These are phyloP conservation scores for Embidobia sp. DNA, from an alignment of 2,888 invertebrate species.

Conservation along the genomic window DNA sequence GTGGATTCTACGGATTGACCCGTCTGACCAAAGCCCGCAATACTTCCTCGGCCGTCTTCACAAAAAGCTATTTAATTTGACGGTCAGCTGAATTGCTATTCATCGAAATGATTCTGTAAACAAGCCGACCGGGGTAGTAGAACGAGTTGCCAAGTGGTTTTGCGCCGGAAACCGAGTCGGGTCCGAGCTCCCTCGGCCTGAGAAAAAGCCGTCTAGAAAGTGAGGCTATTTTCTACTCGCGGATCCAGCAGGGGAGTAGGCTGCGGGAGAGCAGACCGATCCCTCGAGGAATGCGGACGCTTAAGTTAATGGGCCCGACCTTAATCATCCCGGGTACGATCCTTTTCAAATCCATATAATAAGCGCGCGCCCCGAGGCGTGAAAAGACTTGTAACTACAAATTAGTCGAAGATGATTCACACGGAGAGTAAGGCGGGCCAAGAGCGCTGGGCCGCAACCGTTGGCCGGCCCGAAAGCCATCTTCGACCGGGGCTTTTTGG, in stretches of 20 bases:
- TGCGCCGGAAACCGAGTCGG: conserved; percentile 4
- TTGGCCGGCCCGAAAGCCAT: conserved; percentile 55
- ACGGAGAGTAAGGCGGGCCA: conserved; percentile 71
- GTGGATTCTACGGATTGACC: not conserved
- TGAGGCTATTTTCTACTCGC: conserved; percentile 51
- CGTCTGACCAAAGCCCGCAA: conserved; percentile 17
- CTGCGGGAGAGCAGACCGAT: conserved; percentile 11
- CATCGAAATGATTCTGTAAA: conserved; percentile 73
- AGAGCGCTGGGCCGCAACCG: conserved; percentile 66
- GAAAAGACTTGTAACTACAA: conserved; percentile 79
- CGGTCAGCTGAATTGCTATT: conserved; percentile 67
- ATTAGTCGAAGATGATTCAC: conserved; percentile 78
- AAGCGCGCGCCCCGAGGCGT: conserved; percentile 72
- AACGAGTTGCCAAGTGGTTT: conserved; percentile 53
- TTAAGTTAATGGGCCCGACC: conserved; percentile 1
- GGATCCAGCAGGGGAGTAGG: conserved; percentile 47
- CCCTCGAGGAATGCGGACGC: not conserved
- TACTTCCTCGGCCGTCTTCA: conserved; percentile 17
- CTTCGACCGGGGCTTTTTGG: conserved; percentile 55
- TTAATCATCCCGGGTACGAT: conserved; percentile 19
- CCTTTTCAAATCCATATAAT: conserved; percentile 44
- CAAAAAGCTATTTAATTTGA: conserved; percentile 59
- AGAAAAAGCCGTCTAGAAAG: conserved; percentile 36
- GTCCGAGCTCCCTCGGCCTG: not conserved
- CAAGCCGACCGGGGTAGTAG: conserved; percentile 68